Base-by-base conservation (phyloP, 2,888 invertebrate genomes). In the Cabera pusaria region DNA sequence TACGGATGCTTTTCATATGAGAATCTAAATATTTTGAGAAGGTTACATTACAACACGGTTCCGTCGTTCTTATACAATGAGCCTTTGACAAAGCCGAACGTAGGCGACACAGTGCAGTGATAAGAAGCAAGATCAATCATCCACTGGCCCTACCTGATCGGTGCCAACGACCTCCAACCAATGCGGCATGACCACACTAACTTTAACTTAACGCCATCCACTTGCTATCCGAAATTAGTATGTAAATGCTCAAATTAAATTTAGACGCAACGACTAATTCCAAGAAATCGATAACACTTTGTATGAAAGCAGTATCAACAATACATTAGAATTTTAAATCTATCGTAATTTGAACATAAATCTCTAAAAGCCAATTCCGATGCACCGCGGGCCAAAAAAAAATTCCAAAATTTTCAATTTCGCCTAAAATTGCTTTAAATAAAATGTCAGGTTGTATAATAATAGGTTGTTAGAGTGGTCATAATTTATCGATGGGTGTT, bases 91-190 rank as follows among this genome's bases (percentile, higher is more conserved):
- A 68, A 58, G 82, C 86, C 88, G 85, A 76, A 73, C 72, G 78
- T 79, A 81, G 84, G 82, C 81, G 84, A 84, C 84, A 84, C 82
- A 77, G 68, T 64, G 70, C 64, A 62, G 65, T 85, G 88, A 87
- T 87, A 87, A 86, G 84, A 74, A 71, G 60, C 62, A 72, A 82
- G 83, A 88, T 88, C 88, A 86, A 88, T 88, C 88, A 88, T 84
- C 72, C 69, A 60, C 66, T 64, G 65, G 82, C 78, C 83, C 82
- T 77, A 79, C 85, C 86, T 79, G 82, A 75, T 81, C 77, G 78
- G 77, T 69, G 85, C 78, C 85, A 71, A 72, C 69, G 87, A 86
- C 72, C 87, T 72, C 55, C 53, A 56, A 52, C 57, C 67, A 63
- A 60, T 64, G 64, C 58, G 66, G 75, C 79, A 78, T 81, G 83